phyloP scores from a whole-genome alignment of 2,797 vertebrate species.

The Carapus acus region DNA sequence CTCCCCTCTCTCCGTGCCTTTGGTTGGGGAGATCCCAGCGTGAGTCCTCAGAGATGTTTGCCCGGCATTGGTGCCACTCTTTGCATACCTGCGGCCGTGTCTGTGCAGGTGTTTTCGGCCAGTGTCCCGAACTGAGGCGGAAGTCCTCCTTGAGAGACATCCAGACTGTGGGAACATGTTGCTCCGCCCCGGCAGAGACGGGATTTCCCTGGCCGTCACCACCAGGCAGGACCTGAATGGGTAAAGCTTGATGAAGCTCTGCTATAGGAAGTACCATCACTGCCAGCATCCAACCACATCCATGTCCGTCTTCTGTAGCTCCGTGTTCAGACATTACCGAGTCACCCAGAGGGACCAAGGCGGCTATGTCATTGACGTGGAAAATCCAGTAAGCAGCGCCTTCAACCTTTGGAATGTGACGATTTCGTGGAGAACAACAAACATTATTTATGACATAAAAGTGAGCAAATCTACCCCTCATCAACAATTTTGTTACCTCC shows the following conservation, averaged over 20 bases:
- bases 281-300: not conserved
- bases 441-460: too few relatives aligned
- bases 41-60: conserved; percentile 53
- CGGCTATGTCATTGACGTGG: conserved; percentile 80
- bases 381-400: conserved; percentile 78
- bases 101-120: conserved; percentile 76
- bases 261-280: not conserved
- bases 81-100: conserved; percentile 7
- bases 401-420: too few relatives aligned
- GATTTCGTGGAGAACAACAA: too few relatives aligned
- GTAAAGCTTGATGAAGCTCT: conserved; percentile 57
- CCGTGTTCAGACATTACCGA: conserved; percentile 80
- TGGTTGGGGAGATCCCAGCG: conserved; percentile 74
- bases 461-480: too few relatives aligned
- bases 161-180: conserved; percentile 80
- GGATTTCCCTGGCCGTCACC: conserved; percentile 75
- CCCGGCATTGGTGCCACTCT: not conserved
- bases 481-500: too few relatives aligned
- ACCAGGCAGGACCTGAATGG: conserved; percentile 76
- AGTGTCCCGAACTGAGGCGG: conserved; percentile 80
- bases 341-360: conserved; percentile 75
- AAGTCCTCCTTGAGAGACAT: conserved; percentile 79
- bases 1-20: conserved; percentile 74
- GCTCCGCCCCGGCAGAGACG: conserved; percentile 78
- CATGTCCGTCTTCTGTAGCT: conserved; percentile 47